Percentiles rank a stretch among this genome's conserved stretches.
Evolutionary conservation across 2,888 invertebrate species (phyloP).

Genomic region (Cybosia mesomella): DNA sequence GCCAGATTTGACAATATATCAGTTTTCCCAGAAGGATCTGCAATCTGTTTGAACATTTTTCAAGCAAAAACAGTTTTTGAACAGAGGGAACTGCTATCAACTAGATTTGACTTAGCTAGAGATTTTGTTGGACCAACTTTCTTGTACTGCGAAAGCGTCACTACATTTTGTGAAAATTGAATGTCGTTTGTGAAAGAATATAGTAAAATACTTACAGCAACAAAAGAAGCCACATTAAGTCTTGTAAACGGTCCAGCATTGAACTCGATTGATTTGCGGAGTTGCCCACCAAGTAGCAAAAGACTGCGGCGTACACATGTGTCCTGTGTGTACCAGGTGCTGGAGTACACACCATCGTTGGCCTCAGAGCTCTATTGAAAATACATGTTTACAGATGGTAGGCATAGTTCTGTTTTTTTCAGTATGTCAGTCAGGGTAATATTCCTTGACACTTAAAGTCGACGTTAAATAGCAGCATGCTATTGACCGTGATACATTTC

Average conservation of each 20-base stretch:
- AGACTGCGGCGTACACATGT: constrained; percentile 61
- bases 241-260: constrained; percentile 74
- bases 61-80: too few relatives aligned
- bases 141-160: too few relatives aligned
- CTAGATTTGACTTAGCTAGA: too few relatives aligned
- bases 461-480: too few relatives aligned
- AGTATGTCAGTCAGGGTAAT: too few relatives aligned
- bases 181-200: not conserved
- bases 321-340: constrained; percentile 71
- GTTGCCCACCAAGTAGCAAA: constrained; percentile 67
- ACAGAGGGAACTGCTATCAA: too few relatives aligned
- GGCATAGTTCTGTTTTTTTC: not conserved
- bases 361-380: constrained; percentile 65
- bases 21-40: not conserved
- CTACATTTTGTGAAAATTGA: not conserved
- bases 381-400: not conserved
- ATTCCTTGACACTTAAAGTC: too few relatives aligned
- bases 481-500: too few relatives aligned
- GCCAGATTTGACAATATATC: not conserved
- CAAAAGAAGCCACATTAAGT: constrained; percentile 70
- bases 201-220: constrained; percentile 60
- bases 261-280: constrained; percentile 65
- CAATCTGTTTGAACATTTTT: not conserved
- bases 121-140: too few relatives aligned
- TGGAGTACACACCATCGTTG: constrained; percentile 67